phyloP scores from a whole-genome alignment of 2,797 vertebrate species.

The Uromys caudimaculatus region DNA sequence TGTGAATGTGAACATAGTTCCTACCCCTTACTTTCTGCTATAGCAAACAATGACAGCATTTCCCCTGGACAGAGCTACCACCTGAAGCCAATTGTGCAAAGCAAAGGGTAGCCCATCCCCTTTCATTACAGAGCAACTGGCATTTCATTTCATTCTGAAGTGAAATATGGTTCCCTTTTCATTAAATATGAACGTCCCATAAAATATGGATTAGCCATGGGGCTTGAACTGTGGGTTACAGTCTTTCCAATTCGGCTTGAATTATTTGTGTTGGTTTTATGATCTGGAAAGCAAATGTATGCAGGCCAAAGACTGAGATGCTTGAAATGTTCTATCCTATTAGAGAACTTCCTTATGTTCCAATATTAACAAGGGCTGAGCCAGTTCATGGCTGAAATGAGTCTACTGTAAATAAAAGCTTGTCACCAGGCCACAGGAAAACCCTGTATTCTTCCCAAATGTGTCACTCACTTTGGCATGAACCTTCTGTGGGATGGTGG shows the following conservation, averaged over 20 bases:
- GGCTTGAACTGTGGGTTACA: slow-evolving; percentile 82
- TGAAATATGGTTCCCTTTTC: slow-evolving; percentile 79
- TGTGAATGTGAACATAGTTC: background rate
- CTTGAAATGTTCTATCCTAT: slow-evolving; percentile 78
- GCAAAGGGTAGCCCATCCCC: background rate
- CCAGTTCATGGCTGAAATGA: slow-evolving; percentile 35
- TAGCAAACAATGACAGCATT: background rate
- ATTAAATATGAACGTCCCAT: slow-evolving; percentile 87
- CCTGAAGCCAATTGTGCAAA: background rate
- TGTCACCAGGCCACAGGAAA: too few relatives aligned
- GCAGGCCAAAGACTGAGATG: slow-evolving; percentile 71
- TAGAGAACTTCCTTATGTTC: slow-evolving; percentile 67
- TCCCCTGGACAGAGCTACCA: background rate
- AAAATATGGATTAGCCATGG: slow-evolving; percentile 87
- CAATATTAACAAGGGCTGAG: slow-evolving; percentile 58
- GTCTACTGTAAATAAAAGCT: background rate
- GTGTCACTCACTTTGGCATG: background rate
- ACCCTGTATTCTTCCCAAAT: background rate
- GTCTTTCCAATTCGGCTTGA: slow-evolving; percentile 81
- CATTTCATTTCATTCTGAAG: slow-evolving; percentile 82
- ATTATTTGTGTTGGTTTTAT: slow-evolving; percentile 87
- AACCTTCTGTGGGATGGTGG: background rate
- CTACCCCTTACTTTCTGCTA: background rate
- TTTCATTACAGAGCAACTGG: slow-evolving; percentile 77
- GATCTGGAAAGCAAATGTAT: slow-evolving; percentile 80